A percentile compares a stretch with the other conserved stretches of the same genome.
Evolutionary conservation across 2,113 vertebrate species (phyloP).

Genomic region (Pampusana beccarii): DNA sequence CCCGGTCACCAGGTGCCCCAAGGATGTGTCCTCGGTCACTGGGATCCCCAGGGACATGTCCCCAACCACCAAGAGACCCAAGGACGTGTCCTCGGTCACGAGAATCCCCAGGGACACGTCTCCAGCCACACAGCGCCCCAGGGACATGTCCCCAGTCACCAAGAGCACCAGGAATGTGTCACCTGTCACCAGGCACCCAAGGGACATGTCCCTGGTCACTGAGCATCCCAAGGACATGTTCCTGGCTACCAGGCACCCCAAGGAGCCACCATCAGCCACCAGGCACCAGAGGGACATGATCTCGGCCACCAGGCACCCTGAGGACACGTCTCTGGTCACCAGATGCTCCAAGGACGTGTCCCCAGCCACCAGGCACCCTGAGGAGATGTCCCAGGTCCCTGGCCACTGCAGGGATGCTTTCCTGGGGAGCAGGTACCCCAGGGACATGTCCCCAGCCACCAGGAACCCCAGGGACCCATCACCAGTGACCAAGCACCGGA

Average conservation of each 20-base stretch:
- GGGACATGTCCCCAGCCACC: neutral
- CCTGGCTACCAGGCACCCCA: rapidly evolving
- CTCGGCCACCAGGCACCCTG: neutral
- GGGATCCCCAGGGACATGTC: neutral
- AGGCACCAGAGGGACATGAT: neutral
- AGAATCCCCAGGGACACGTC: neutral
- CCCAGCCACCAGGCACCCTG: neutral
- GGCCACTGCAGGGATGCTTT: too few species aligned
- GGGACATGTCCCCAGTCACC: neutral
- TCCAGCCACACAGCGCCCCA: neutral
- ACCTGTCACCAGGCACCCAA: neutral
- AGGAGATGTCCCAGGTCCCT: neutral
- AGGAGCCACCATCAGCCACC: neutral
- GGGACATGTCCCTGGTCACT: rapidly evolving
- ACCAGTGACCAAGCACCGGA: neutral
- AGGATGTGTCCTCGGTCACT: rapidly evolving
- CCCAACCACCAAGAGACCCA: neutral
- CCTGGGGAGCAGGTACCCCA: neutral
- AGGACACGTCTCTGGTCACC: neutral
- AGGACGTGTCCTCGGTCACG: neutral
- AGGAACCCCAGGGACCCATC: neutral
- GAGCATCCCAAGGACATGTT: neutral
- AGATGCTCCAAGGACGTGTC: neutral
- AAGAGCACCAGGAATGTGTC: neutral
- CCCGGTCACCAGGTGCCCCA: neutral